A percentile compares a stretch with the other conserved stretches of the same genome.
Conservation (phyloP, 2,888 invertebrate genomes). For the Fragum whitleyi region DNA sequence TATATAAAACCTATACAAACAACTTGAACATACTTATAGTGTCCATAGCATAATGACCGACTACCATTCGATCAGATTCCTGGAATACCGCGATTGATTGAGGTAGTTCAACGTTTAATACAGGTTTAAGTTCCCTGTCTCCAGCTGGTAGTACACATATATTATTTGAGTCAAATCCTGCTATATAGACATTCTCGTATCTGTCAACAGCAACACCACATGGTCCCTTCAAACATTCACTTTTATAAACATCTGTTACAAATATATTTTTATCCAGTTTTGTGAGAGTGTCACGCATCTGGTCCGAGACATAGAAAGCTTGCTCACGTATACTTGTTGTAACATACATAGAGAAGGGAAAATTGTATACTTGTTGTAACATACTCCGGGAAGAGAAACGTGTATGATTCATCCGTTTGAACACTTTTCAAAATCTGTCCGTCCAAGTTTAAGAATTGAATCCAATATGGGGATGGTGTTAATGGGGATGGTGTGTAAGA, state of each 20-base stretch:
- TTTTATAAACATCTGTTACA: background rate
- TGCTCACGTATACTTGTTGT: background rate
- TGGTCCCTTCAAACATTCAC: background rate
- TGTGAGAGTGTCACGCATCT: background rate
- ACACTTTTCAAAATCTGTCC: background rate
- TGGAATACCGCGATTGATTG: too few species aligned
- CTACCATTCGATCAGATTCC: too few species aligned
- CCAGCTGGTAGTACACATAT: background rate
- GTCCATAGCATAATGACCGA: too few species aligned
- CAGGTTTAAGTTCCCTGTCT: background rate
- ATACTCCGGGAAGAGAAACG: background rate
- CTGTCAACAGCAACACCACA: background rate
- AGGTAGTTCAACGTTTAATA: background rate
- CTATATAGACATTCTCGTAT: background rate
- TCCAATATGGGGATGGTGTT: background rate
- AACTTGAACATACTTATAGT: too few species aligned
- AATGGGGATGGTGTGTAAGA: background rate
- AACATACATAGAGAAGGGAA: too few species aligned
- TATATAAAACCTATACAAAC: too few species aligned
- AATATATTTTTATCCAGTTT: background rate
- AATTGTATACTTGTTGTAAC: too few species aligned
- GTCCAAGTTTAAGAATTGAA: background rate
- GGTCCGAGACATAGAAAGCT: background rate
- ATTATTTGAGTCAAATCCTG: background rate
- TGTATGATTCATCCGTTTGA: background rate